A percentile compares a stretch with the other conserved stretches of the same genome.
phyloP scores from a whole-genome alignment of 2,113 vertebrate species.

The Abramis brama region DNA sequence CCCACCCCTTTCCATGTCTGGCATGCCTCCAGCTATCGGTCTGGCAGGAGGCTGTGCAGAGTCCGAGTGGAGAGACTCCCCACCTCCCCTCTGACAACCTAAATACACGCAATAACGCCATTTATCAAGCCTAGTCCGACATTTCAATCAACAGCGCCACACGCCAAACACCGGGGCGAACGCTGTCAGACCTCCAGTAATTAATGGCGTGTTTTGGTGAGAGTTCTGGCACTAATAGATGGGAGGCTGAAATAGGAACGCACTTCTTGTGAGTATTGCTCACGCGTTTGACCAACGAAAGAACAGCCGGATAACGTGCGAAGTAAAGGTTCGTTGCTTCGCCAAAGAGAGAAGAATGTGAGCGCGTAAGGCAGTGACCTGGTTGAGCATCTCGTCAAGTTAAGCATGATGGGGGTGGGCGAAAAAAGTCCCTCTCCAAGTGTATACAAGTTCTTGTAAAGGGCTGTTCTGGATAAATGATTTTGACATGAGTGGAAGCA shows the following conservation, averaged over 20 bases:
- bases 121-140: constrained; percentile 77
- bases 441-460: constrained; percentile 64
- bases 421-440: constrained; percentile 30
- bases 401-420: constrained; percentile 15
- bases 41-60: constrained; percentile 67
- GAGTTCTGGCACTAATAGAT: constrained; percentile 32
- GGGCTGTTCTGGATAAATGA: constrained; percentile 87
- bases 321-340: not conserved
- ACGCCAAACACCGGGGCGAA: constrained; percentile 74
- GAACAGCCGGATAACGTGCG: not conserved
- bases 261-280: not conserved
- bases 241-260: not conserved
- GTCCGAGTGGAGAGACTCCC: constrained; percentile 65
- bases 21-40: constrained; percentile 75
- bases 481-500: constrained; percentile 95
- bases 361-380: not conserved
- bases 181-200: constrained; percentile 50
- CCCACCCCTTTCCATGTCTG: constrained; percentile 75
- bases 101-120: constrained; percentile 77
- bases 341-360: not conserved
- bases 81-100: constrained; percentile 66
- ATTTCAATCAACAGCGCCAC: constrained; percentile 75
- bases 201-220: constrained; percentile 41
- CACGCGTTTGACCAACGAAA: not conserved
- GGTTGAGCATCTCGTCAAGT: constrained; percentile 46